Conservation (phyloP, 2,113 vertebrate species). For the Sorex fumeus region DNA sequence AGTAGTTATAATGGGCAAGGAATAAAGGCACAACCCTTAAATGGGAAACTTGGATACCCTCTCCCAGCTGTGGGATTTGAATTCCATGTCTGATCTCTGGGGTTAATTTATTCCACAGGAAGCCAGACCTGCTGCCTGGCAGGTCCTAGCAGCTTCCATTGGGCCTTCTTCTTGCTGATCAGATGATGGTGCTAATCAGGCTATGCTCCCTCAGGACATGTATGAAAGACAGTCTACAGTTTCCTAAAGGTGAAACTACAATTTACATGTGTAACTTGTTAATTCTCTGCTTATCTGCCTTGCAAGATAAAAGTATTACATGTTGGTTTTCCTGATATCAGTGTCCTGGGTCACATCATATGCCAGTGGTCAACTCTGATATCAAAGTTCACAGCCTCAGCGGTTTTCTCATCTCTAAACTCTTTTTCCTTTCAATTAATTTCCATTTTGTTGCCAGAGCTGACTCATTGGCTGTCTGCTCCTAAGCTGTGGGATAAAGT, state of each 20-base stretch:
- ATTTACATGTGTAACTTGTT: background rate
- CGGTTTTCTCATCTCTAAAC: slow-evolving; percentile 36
- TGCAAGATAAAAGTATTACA: slow-evolving; percentile 64
- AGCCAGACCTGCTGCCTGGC: background rate
- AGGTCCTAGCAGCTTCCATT: background rate
- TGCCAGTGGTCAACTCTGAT: background rate
- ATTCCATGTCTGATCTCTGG: background rate
- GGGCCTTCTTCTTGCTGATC: background rate
- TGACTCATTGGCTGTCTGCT: background rate
- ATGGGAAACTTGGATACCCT: background rate
- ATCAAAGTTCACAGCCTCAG: slow-evolving; percentile 9
- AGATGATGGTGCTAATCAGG: background rate
- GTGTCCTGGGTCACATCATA: slow-evolving; percentile 28
- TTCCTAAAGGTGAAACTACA: slow-evolving; percentile 29
- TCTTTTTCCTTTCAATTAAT: slow-evolving; percentile 17
- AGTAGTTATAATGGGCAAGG: background rate
- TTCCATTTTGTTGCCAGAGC: background rate
- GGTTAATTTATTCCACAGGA: background rate
- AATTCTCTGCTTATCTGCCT: slow-evolving; percentile 52
- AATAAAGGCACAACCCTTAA: background rate
- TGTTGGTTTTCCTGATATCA: slow-evolving; percentile 61
- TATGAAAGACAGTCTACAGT: background rate
- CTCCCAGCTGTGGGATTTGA: background rate
- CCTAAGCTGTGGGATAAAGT: background rate
- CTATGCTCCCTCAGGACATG: background rate